Evolutionary conservation across 1,140 invertebrate species (phyloP), one percentile per base, ranked within the genome.

Genomic region (Hormaphis cornu): DNA sequence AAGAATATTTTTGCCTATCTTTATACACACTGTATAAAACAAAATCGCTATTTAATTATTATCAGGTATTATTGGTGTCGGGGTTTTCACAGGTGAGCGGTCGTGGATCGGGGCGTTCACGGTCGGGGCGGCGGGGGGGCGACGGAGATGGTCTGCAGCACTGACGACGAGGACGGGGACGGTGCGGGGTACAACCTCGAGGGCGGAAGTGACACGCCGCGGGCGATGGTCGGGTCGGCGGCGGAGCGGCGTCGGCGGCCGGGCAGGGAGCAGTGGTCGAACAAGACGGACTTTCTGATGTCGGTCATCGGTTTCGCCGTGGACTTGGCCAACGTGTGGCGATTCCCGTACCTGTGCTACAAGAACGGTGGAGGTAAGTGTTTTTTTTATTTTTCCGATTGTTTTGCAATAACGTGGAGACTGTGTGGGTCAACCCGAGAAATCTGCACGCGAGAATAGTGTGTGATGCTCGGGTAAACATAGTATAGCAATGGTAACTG

Each of bases 311-410:
- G 91, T 73, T 93, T 93, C 74, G 91, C 91, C 61, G 90, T 95
- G 69, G 92, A 93, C 75, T 83, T 95, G 72, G 92, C 91, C 72
- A 95, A 95, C 79, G 89, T 95, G 40, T 95, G 92, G 92, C 82
- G 93, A 73, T 95, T 95, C 82, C 92, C 91, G 14, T 94, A 92
- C 79, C 83, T 92, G 53, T 91, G 89, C 78, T 93, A 92, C 82
- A 89, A 89, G 78, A 92, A 93, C 81, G 90, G 90, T 70, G 90
- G 90, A 75, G 90, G 90, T 91, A 77, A 85, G 85, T 83, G 16
- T 52, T 2, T 33, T n/a, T n/a, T n/a, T n/a, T n/a, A n/a, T n/a
- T n/a, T n/a, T n/a, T n/a, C n/a, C n/a, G n/a, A n/a, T n/a, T n/a
- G n/a, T n/a, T n/a, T n/a, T n/a, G n/a, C n/a, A n/a, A n/a, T n/a